Conservation (phyloP, 1,140 invertebrate species). For the Ips typographus region DNA sequence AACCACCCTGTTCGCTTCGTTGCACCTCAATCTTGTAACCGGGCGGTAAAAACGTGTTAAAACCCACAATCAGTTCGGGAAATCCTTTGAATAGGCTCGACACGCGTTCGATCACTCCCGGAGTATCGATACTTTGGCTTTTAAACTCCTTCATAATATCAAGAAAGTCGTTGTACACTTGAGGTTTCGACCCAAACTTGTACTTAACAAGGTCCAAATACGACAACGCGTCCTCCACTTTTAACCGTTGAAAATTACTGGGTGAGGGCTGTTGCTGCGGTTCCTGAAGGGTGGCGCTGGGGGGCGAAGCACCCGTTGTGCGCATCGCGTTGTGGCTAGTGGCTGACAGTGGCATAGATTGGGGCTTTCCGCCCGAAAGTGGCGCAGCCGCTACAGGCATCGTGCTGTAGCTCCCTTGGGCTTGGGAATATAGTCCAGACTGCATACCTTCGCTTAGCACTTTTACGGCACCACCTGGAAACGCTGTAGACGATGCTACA, state of each 20-base stretch:
- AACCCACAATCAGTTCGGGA: constrained; percentile 97
- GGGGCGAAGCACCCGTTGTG: constrained; percentile 41
- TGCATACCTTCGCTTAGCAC: constrained; percentile 57
- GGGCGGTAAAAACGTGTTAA: constrained; percentile 98
- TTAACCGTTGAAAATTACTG: constrained; percentile 69
- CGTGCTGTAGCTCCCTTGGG: constrained; percentile 48
- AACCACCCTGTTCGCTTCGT: constrained; percentile 80
- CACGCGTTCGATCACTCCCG: constrained; percentile 95
- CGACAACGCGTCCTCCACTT: constrained; percentile 97
- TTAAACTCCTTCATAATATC: constrained; percentile 99
- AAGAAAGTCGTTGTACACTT: constrained; percentile 99
- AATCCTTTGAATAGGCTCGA: constrained; percentile 97
- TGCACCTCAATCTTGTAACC: constrained; percentile 99
- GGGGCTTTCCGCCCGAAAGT: constrained; percentile 45
- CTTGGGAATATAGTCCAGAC: constrained; percentile 51
- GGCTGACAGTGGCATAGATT: constrained; percentile 42
- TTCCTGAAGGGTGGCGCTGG: constrained; percentile 38
- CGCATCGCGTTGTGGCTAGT: constrained; percentile 43
- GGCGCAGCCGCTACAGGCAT: constrained; percentile 49
- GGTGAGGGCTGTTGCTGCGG: constrained; percentile 46
- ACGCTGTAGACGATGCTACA: constrained; percentile 39
- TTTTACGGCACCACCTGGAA: constrained; percentile 44
- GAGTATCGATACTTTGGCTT: constrained; percentile 98
- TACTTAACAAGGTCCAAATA: constrained; percentile 99
- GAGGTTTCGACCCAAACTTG: constrained; percentile 96